phyloP scores from a whole-genome alignment of 2,888 invertebrate species.

The Macrosoma leucophasiata region DNA sequence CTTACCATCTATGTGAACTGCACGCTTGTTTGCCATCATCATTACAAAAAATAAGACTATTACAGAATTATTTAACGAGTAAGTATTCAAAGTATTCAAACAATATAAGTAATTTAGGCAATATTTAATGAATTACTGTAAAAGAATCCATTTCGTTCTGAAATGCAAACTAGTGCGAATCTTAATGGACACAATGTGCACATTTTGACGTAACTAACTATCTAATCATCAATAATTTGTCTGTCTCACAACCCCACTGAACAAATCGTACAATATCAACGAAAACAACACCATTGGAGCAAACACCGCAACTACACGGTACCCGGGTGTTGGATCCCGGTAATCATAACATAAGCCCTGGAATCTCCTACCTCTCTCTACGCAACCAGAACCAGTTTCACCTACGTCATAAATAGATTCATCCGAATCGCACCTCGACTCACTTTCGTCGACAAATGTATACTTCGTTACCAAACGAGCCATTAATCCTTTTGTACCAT shows the following conservation, averaged over 20 bases:
- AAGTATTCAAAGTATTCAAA: no score
- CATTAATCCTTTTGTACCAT: conserved; percentile 44
- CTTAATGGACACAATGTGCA: no score
- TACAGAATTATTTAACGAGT: no score
- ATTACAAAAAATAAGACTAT: no score
- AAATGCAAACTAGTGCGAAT: no score
- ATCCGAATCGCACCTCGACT: conserved; percentile 45
- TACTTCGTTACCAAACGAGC: conserved; percentile 52
- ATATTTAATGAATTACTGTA: no score
- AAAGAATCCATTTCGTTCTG: no score
- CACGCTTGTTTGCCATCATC: no score
- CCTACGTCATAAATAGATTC: conserved; percentile 48
- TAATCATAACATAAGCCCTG: conserved; percentile 52
- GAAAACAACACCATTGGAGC: conserved; percentile 57
- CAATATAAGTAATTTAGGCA: no score
- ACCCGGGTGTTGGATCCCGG: conserved; percentile 53
- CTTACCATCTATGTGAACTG: no score
- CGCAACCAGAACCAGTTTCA: conserved; percentile 45
- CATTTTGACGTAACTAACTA: no score
- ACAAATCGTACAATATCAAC: conserved; percentile 59
- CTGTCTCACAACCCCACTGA: conserved; percentile 61
- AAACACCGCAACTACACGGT: conserved; percentile 53
- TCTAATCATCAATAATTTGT: conserved; percentile 43
- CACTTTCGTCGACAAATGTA: conserved; percentile 41
- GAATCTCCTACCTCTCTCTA: conserved; percentile 46